Evolutionary conservation across 2,113 vertebrate genomes (phyloP), one percentile per base, ranked within the genome.

Genomic region (Chaetops frenatus): DNA sequence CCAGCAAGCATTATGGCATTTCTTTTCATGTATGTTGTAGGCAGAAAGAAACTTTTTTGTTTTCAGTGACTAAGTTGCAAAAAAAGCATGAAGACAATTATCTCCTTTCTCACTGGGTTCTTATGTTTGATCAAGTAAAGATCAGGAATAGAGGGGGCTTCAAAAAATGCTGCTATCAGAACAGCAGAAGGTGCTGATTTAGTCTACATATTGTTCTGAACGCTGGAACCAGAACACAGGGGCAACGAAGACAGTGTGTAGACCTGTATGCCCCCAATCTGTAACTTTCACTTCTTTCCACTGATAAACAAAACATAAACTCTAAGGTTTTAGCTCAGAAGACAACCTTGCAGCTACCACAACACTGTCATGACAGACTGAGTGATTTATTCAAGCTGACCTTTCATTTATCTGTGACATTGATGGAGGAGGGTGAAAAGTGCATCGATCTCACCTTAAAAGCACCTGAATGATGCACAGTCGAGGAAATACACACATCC

Each of bases 181-280:
- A n/a, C 12, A 65, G 7, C 6, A 29, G 9, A 25, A 76, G 6
- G 3, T 38, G 17, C 10, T 13, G 4, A 18, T 76, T 89, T 74
- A 28, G 66, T 85, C 36, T 57, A 19, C 11, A 11, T 14, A 11
- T 2, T 64, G 21, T 24, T 79, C 19, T 60, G 27, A 31, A 31
- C 14, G 18, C 29, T 58, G 14, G 15, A 79, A 84, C 14, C 6
- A 23, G 29, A 71, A 29, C 11, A 31, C 0, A 27, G 5, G 16
- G 15, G 48, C 12, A 69, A 66, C 5, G 54, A 38, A 47, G 27
- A 51, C 12, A 54, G 29, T 3, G 7, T 83, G 19, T 24, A 65
- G 58, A 42, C 38, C 11, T 61, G 22, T n/a, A 88, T 51, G 22
- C 2, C 19, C 3, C 31, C 3, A 0, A 0, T 25, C 10, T 53